phyloP scores from a whole-genome alignment of 2,888 invertebrate genomes.

The Aquatica leii region DNA sequence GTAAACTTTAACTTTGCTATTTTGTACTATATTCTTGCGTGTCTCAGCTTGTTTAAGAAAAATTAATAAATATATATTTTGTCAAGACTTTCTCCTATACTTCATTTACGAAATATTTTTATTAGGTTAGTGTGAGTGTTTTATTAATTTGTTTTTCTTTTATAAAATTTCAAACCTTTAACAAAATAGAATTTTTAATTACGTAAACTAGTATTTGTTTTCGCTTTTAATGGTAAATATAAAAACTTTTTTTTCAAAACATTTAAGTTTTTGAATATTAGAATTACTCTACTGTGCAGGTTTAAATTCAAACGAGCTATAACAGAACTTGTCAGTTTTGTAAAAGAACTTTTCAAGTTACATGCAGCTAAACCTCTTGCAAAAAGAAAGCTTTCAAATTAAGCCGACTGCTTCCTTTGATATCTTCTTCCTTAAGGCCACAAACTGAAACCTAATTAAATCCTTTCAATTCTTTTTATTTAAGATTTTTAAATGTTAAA shows the following conservation, averaged over 20 bases:
- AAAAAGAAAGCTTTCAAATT: constrained; percentile 35
- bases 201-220: no score
- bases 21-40: constrained; percentile 1
- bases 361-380: constrained; percentile 28
- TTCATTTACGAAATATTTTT: constrained; percentile 9
- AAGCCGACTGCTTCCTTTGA: constrained; percentile 36
- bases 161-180: no score
- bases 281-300: neutral
- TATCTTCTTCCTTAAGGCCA: constrained; percentile 35
- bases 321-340: constrained; percentile 29
- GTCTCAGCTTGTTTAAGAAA: constrained; percentile 2
- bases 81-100: constrained; percentile 8
- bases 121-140: neutral
- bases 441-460: constrained; percentile 35
- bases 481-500: no score
- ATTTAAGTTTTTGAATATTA: constrained; percentile 1
- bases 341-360: constrained; percentile 23
- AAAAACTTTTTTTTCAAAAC: neutral
- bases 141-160: constrained; percentile 12
- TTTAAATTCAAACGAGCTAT: constrained; percentile 14
- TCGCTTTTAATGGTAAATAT: no score
- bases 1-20: constrained; percentile 4
- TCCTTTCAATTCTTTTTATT: constrained; percentile 31
- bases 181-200: no score
- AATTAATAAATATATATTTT: constrained; percentile 12